Evolutionary conservation across 2,888 invertebrate species (phyloP), one percentile per base, ranked within the genome.

Genomic region (Mantis religiosa): DNA sequence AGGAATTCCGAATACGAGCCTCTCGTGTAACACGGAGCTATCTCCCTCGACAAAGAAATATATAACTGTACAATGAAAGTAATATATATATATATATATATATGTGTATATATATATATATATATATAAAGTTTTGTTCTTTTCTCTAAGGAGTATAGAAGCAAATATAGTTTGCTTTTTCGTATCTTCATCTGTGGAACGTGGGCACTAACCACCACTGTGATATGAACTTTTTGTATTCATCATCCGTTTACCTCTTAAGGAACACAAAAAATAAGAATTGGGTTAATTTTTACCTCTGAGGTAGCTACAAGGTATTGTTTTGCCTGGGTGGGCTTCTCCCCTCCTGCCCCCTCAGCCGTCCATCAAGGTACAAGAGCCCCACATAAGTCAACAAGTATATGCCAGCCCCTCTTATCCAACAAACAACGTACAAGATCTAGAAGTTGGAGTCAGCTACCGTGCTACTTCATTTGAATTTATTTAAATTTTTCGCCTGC

Each of bases 391-490:
- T 87, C 87, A 82, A 81, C 85, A 85, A 85, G 27, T 54, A 71
- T 71, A 71, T 71, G 54, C 54, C 54, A 71, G 25, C 47, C 27
- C 54, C 47, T n/a, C 85, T 85, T 85, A 85, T 47, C 85, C 47
- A 27, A 81, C 71, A 28, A 81, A 30, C 86, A 86, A 41, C 15
- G 54, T 71, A 87, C 87, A 87, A 82, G 82, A 47, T 87, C 34
- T 71, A 28, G 81, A 71, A 20, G 20, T 71, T 71, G 4, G 20
- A 25, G 54, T 15, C 54, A 54, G 34, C 86, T 86, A 28, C 86
- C 47, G 71, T 82, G 81, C 87, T 87, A 28, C 87, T 87, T 71
- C 81, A 87, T 87, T 87, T 87, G 87, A 87, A 87, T 87, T 87
- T 87, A 87, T 87, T 87, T 87, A 87, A 87, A 87, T 82, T 87